Conservation (phyloP, 2,113 vertebrate species). For the Barnardius zonarius region DNA sequence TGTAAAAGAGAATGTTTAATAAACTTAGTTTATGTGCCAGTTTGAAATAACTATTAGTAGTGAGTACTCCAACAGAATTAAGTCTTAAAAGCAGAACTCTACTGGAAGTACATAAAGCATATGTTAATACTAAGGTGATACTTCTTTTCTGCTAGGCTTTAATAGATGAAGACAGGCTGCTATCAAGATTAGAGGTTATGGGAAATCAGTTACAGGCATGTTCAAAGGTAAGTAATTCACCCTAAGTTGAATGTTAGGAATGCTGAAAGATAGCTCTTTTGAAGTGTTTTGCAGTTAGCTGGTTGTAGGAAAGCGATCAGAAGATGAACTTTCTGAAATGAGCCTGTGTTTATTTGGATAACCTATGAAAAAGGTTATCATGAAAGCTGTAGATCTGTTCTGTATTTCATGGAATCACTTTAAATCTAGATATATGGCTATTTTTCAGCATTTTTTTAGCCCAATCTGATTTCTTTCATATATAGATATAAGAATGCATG, state of each 20-base stretch:
- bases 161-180: slow-evolving; percentile 98
- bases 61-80: not conserved
- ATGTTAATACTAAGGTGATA: slow-evolving; percentile 6
- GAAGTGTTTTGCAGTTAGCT: not conserved
- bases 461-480: not conserved
- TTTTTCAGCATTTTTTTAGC: not conserved
- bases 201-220: slow-evolving; percentile 96
- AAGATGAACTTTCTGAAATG: not conserved
- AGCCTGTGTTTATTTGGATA: not conserved
- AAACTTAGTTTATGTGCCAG: not conserved
- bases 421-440: not conserved
- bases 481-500: not conserved
- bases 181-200: slow-evolving; percentile 98
- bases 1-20: not conserved
- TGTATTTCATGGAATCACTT: not conserved
- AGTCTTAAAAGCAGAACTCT: not conserved
- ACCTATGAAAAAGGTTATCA: not conserved
- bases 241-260: not conserved
- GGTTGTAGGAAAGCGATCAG: not conserved
- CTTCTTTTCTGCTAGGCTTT: slow-evolving; percentile 83
- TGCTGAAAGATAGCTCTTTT: not conserved
- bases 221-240: slow-evolving; percentile 84
- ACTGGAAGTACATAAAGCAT: not conserved
- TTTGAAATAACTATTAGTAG: not conserved
- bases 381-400: not conserved